phyloP scores from a whole-genome alignment of 2,888 invertebrate species.

The Acleris cristana region DNA sequence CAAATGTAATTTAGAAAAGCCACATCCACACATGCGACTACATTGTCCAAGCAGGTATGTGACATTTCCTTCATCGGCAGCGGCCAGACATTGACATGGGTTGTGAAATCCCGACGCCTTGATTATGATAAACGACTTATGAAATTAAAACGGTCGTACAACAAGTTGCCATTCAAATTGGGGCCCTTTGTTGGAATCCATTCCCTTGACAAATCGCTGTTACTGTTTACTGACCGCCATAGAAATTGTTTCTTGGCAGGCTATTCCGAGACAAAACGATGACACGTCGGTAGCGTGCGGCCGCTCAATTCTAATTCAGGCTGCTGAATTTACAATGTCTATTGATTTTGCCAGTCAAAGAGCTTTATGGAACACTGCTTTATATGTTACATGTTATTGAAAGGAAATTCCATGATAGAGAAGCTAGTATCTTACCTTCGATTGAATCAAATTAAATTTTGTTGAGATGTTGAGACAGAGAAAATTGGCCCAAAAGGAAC shows the following conservation, averaged over 20 bases:
- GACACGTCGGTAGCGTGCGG: slow-evolving; percentile 72
- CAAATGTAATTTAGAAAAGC: slow-evolving; percentile 11
- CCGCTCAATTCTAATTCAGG: slow-evolving; percentile 61
- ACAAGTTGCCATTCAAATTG: slow-evolving; percentile 82
- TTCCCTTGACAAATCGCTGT: slow-evolving; percentile 81
- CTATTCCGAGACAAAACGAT: slow-evolving; percentile 71
- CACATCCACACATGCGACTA: slow-evolving; percentile 57
- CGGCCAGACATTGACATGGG: slow-evolving; percentile 79
- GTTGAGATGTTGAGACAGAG: no score
- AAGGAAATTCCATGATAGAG: not conserved
- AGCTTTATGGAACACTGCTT: slow-evolving; percentile 21
- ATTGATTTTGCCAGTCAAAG: slow-evolving; percentile 43
- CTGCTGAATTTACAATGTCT: slow-evolving; percentile 74
- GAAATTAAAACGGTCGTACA: slow-evolving; percentile 83
- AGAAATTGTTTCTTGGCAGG: slow-evolving; percentile 74
- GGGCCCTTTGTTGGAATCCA: slow-evolving; percentile 79
- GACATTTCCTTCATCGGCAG: slow-evolving; percentile 69
- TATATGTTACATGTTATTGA: slow-evolving; percentile 3
- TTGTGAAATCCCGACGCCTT: slow-evolving; percentile 62
- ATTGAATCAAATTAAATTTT: no score
- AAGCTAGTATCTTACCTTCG: no score
- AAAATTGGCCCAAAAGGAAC: no score
- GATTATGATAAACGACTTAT: slow-evolving; percentile 84
- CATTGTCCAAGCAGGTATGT: slow-evolving; percentile 75
- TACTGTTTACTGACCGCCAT: slow-evolving; percentile 68